Evolutionary conservation across 1,140 invertebrate genomes (phyloP), one percentile per base, ranked within the genome.

Genomic region (Aphelenchoides besseyi): DNA sequence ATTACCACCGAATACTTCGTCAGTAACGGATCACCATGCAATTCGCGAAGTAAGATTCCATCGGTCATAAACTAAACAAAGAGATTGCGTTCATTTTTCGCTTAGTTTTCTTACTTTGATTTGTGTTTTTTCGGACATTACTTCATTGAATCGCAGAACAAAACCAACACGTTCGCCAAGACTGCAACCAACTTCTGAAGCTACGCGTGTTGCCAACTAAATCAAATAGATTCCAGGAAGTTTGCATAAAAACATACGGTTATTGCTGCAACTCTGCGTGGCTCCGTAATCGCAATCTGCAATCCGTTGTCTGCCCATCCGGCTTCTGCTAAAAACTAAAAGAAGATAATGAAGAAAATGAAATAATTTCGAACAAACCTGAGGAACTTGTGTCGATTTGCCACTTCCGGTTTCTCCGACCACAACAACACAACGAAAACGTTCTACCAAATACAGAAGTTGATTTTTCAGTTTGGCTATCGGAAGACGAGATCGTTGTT

Each of bases 371-470:
- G 68, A 32, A 82, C 85, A 85, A 87, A 92, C 91, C 89, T 94
- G 91, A 32, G 93, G 92, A 72, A 97, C 89, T 88, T 97, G 95
- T 0, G 95, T 97, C 83, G 92, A 95, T 86, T 98, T 98, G 9
- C 95, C 95, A 86, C 92, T 93, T 30, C 95, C 95, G 29, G 95
- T 86, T 94, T 95, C 0, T 92, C 92, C 92, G 77, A 95, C 90
- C 16, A 95, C 86, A 52, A 95, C 68, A 5, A 74, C 62, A 1
- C 72, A 74, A 41, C 71, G 62, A 59, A 76, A 78, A 55, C 73
- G 71, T 55, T 74, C 69, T 9, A 82, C 82, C 30, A 84, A 69
- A 69, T 85, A 85, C 16, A 83, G 63, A 12, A 83, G 68, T 41
- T 85, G 83, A 69, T 80, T 82, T 37, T 75, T 72, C 29, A 81